Base-by-base conservation (phyloP, 2,888 invertebrate species). In the Chaetogeoica ovagalla region DNA sequence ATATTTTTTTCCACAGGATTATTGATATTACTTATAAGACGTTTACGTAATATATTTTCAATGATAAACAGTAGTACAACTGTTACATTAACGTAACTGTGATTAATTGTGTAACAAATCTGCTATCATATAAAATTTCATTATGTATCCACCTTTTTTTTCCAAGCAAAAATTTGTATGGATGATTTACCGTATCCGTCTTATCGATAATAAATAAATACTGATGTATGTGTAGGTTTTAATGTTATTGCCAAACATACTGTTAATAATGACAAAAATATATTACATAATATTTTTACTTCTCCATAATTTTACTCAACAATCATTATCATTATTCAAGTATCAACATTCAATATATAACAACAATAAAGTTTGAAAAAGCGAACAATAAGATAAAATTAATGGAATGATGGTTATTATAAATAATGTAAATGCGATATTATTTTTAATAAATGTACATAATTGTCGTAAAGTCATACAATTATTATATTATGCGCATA, bases 361-460 rank as follows among this genome's bases (percentile, higher is more conserved):
- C 79, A 79, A 70, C 79, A 79, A 79, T 70, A 79, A 70, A 79
- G 63, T 70, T 79, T 71, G 71, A 79, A 63, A 77, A 79, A 71
- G 71, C 71, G 63, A 79, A 79, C 70, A 79, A 79, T 52, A 71
- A 63, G 11, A 70, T 79, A 71, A 55, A 70, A 71, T 79, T 79
- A 79, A 79, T 71, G 79, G 70, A 79, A 79, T 79, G 71, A 19
- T 71, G 70, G 39, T 71, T 55, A 77, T 69, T 52, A 62, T 57
- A 77, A 70, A 77, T 70, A 76, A 69, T 69, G 52, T 76, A 76
- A 60, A 69, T 60, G 59, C 30, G 11, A 69, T 69, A 79, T 55
- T 63, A 74, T 55, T 74, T 70, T 62, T 48, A 69, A 77, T 77
- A 70, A 60, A 70, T 69, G 62, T 70, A 62, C 62, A 55, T 70